These are phyloP conservation scores for Omphaloscelis lunosa DNA, from an alignment of 2,888 invertebrate genomes.

Conservation along the genomic window DNA sequence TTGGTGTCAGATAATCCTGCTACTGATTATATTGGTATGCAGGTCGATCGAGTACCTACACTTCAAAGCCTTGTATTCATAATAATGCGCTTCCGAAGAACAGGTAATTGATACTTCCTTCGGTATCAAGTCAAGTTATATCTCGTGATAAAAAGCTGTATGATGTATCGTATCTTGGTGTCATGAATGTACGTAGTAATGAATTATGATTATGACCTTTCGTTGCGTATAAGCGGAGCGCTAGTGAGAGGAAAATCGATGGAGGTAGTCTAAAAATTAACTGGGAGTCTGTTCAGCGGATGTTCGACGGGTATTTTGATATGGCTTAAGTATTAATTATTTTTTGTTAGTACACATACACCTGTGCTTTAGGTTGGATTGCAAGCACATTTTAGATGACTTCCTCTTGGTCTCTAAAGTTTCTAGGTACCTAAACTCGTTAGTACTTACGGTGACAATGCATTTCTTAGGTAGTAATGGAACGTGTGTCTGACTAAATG, in stretches of 20 bases:
- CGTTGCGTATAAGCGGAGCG: not conserved
- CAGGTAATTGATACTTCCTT: slow-evolving; percentile 37
- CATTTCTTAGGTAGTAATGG: not conserved
- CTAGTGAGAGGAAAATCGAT: not conserved
- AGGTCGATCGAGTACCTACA: slow-evolving; percentile 36
- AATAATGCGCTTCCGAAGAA: slow-evolving; percentile 8
- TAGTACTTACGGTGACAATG: not conserved
- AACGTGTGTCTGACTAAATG: not conserved
- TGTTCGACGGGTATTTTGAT: not conserved
- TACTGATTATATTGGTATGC: slow-evolving; percentile 71
- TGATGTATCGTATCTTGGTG: slow-evolving; percentile 1
- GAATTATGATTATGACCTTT: not conserved
- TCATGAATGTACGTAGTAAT: not conserved
- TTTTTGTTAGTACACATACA: not conserved
- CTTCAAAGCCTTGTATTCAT: slow-evolving; percentile 23
- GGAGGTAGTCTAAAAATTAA: not conserved
- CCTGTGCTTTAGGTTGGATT: not conserved
- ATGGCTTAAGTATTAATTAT: not conserved
- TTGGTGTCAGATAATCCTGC: slow-evolving; percentile 52
- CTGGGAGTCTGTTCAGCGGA: not conserved
- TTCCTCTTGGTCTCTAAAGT: not conserved
- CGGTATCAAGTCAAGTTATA: slow-evolving; percentile 4
- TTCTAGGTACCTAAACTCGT: not conserved
- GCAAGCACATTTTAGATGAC: not conserved
- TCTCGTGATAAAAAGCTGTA: not conserved